A percentile compares a stretch with the other conserved stretches of the same genome.
Conservation (phyloP, 1,140 invertebrate species). For the Formica exsecta region DNA sequence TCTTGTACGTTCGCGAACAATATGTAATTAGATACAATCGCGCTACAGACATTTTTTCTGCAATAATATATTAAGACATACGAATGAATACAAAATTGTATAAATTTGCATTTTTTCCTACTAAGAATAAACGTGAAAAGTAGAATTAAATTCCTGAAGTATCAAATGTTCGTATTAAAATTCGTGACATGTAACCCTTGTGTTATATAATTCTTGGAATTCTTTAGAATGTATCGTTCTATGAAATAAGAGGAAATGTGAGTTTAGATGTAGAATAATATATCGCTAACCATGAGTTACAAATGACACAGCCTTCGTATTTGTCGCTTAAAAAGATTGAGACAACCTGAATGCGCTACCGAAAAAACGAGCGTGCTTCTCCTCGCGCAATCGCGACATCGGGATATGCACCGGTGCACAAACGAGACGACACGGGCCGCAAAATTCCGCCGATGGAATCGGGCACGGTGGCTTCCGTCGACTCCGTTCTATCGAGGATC, state of each 20-base stretch:
- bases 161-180: not conserved
- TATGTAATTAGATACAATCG: slow-evolving; percentile 24
- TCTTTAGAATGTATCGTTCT: not conserved
- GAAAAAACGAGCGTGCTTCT: not conserved
- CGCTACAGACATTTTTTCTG: not conserved
- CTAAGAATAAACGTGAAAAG: not conserved
- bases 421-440: slow-evolving; percentile 53
- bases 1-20: not conserved
- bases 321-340: not conserved
- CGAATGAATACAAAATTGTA: not conserved
- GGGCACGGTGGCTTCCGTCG: slow-evolving; percentile 48
- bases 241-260: not conserved
- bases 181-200: not conserved
- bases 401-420: not conserved
- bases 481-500: slow-evolving; percentile 60
- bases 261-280: not conserved
- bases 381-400: slow-evolving; percentile 6
- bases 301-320: not conserved
- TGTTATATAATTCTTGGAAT: not conserved
- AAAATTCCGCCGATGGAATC: slow-evolving; percentile 71
- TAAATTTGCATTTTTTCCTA: not conserved
- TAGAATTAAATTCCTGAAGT: not conserved
- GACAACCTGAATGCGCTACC: not conserved
- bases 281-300: not conserved
- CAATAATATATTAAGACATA: not conserved